Conservation (phyloP, 2,888 invertebrate genomes). For the Drosophila crucigera region DNA sequence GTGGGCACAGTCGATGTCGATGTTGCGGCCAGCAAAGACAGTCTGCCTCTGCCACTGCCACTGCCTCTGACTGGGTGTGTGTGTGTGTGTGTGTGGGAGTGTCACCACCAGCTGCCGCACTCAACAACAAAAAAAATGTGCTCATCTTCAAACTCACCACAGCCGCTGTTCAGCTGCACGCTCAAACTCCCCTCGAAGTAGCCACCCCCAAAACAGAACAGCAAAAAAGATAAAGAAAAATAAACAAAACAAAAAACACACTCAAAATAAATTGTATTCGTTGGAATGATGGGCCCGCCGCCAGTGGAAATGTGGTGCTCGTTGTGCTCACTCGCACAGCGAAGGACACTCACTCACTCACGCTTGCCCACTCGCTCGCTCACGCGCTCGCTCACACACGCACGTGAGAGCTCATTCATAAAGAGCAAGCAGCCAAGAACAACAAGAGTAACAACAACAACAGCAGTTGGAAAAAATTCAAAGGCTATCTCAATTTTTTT, state of each 20-base stretch:
- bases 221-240: constrained; percentile 46
- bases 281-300: constrained; percentile 53
- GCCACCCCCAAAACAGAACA: constrained; percentile 51
- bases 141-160: constrained; percentile 65
- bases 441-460: constrained; percentile 14
- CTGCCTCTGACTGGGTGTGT: constrained; percentile 6
- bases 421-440: constrained; percentile 41
- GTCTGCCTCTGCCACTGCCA: background rate
- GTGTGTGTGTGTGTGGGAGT: constrained; percentile 67
- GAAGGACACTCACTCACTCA: constrained; percentile 29
- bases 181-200: constrained; percentile 36
- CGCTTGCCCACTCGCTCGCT: constrained; percentile 13
- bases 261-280: constrained; percentile 68
- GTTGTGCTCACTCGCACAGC: constrained; percentile 48
- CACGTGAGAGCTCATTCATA: constrained; percentile 52
- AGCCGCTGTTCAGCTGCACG: constrained; percentile 17
- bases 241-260: constrained; percentile 57
- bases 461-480: constrained; percentile 22
- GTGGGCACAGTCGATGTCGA: constrained; percentile 82
- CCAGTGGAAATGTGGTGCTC: constrained; percentile 52
- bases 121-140: constrained; percentile 24
- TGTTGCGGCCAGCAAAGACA: constrained; percentile 64
- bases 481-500: constrained; percentile 48
- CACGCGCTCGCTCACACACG: constrained; percentile 10
- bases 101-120: constrained; percentile 63